A percentile compares a stretch with the other conserved stretches of the same genome.
These are phyloP conservation scores for Festucalex cinctus DNA, from an alignment of 2,113 vertebrate species.

Conservation along the genomic window DNA sequence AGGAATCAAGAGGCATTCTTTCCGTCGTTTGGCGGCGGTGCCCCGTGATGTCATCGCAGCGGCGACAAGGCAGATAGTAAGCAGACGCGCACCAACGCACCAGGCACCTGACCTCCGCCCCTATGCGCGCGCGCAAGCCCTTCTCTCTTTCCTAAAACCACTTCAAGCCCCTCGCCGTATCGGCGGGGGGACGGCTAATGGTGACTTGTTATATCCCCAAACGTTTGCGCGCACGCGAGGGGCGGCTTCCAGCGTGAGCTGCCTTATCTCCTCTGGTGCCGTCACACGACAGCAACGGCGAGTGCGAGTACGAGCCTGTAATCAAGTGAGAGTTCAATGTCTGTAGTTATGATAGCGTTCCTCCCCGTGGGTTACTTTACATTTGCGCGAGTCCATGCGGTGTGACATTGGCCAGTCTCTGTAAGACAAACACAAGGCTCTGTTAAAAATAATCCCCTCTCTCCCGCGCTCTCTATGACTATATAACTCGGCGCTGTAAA, in stretches of 20 bases:
- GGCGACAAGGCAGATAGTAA: constrained; percentile 60
- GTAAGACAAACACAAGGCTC: constrained; percentile 63
- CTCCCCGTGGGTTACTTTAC: not conserved
- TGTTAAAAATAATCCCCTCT: constrained; percentile 54
- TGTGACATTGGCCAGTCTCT: constrained; percentile 57
- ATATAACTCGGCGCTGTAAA: constrained; percentile 12
- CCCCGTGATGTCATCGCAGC: constrained; percentile 62
- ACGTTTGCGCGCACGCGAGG: constrained; percentile 35
- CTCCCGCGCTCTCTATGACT: constrained; percentile 37
- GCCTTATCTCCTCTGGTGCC: constrained; percentile 42
- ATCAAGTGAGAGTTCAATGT: constrained; percentile 14
- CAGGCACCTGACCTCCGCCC: constrained; percentile 62
- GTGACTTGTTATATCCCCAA: constrained; percentile 52
- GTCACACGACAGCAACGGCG: constrained; percentile 21
- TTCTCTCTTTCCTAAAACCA: constrained; percentile 54
- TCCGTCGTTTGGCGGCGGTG: constrained; percentile 48
- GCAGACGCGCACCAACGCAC: constrained; percentile 51
- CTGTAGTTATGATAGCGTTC: constrained; percentile 20
- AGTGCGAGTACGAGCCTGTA: constrained; percentile 8
- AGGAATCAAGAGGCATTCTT: constrained; percentile 51
- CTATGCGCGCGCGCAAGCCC: constrained; percentile 12
- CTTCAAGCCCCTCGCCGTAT: constrained; percentile 62
- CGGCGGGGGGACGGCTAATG: constrained; percentile 54
- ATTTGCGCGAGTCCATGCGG: constrained; percentile 21
- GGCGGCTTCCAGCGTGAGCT: constrained; percentile 33